These are phyloP conservation scores for Oryzaephilus surinamensis DNA, from an alignment of 1,140 invertebrate genomes.

Conservation along the genomic window DNA sequence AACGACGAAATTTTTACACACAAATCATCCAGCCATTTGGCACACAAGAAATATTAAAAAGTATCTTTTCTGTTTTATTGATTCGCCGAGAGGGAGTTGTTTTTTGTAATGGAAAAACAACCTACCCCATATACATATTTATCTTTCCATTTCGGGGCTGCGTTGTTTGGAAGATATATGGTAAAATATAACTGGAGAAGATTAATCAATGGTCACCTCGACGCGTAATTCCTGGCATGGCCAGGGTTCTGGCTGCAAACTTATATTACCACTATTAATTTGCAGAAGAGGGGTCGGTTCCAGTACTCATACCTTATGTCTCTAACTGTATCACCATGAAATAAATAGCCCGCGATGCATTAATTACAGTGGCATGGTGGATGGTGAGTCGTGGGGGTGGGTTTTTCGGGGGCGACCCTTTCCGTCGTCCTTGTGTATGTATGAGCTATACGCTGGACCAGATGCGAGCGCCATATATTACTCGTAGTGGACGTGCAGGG, in stretches of 20 bases:
- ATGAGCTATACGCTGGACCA: constrained; percentile 23
- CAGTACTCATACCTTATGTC: constrained; percentile 18
- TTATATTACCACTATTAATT: constrained; percentile 22
- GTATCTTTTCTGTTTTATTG: too few relatives aligned
- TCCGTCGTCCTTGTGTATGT: constrained; percentile 18
- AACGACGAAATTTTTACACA: too few relatives aligned
- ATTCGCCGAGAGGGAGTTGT: too few relatives aligned
- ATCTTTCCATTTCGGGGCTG: not conserved
- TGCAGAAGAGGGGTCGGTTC: constrained; percentile 8
- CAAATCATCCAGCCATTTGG: constrained; percentile 31
- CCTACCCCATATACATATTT: constrained; percentile 3
- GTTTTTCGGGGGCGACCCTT: constrained; percentile 4
- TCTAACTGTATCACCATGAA: constrained; percentile 15
- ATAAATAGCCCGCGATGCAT: constrained; percentile 14
- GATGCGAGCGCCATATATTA: constrained; percentile 25
- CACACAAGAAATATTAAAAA: too few relatives aligned
- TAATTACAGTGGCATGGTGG: constrained; percentile 12
- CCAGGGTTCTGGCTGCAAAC: constrained; percentile 17
- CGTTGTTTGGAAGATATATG: constrained; percentile 9
- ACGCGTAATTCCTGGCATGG: constrained; percentile 14
- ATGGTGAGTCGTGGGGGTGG: not conserved
- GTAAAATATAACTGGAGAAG: constrained; percentile 14
- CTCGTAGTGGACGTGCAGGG: constrained; percentile 21
- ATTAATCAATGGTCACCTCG: constrained; percentile 21
- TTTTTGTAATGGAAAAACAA: too few relatives aligned